Evolutionary conservation across 2,797 vertebrate genomes (phyloP), one percentile per base, ranked within the genome.

Genomic region (Acanthis flammea): DNA sequence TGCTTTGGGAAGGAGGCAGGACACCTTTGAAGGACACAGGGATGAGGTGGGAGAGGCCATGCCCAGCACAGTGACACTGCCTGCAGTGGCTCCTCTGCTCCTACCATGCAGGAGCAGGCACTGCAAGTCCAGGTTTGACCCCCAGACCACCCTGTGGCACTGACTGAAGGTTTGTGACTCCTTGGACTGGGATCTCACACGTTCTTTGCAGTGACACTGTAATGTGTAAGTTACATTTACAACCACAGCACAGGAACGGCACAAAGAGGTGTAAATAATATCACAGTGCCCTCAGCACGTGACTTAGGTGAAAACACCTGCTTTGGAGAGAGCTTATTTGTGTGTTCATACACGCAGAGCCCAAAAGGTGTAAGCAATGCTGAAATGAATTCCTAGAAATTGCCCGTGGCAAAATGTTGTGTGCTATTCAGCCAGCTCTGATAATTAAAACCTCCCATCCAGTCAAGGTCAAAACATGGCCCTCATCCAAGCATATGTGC

Each of bases 371-470:
- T 37, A 77, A 93, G 72, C 31, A 65, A 22, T 6, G 41, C 51
- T 78, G 73, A 96, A 91, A 92, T 75, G 70, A 92, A 92, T 90
- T 78, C 95, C 89, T 94, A 82, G 72, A 90, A 86, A 86, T 31
- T 31, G 22, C 81, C 95, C 3, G 0, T 42, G 78, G 91, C 78
- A 92, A 94, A 92, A 65, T 22, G 31, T 33, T 68, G 35, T 71
- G 28, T 65, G 73, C 28, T 86, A 63, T 31, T 86, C 76, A 86
- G 87, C 87, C 95, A 92, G 73, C 82, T 70, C 79, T 75, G 85
- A 65, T 88, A 92, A 96, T 86, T 92, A 92, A 91, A 96, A 66
- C 70, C 67, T 82, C 62, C 45, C 71, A 93, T 61, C 27, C 61
- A 75, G 68, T 66, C 89, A 89, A 94, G 84, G 89, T 94, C 88